Percentiles rank a stretch among this genome's conserved stretches.
Conservation (phyloP, 2,888 invertebrate species). For the Carterocephalus palaemon region DNA sequence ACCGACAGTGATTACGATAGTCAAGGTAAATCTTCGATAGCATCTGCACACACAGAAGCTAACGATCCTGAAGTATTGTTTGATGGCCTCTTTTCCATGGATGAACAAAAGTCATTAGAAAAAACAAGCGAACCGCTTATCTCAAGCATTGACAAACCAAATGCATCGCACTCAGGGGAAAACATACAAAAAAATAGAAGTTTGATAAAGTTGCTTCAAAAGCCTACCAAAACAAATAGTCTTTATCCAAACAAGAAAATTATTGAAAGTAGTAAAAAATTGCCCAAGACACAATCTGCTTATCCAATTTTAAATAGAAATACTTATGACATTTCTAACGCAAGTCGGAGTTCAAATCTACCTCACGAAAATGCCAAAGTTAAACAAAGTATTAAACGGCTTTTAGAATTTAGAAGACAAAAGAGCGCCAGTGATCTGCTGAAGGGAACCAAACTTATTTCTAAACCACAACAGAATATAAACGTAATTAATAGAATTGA, state of each 20-base stretch:
- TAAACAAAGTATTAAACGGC: constrained; percentile 49
- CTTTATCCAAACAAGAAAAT: too few species aligned
- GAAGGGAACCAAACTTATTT: not conserved
- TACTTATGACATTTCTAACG: not conserved
- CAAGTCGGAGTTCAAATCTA: not conserved
- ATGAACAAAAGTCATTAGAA: constrained; percentile 53
- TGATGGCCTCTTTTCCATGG: constrained; percentile 59
- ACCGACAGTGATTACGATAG: constrained; percentile 53
- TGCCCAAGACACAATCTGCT: not conserved
- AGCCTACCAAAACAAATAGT: too few species aligned
- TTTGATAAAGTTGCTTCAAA: too few species aligned
- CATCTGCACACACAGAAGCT: constrained; percentile 43
- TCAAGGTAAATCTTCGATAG: constrained; percentile 51
- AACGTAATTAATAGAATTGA: constrained; percentile 1
- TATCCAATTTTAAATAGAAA: not conserved
- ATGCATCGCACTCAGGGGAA: not conserved
- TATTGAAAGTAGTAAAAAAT: not conserved
- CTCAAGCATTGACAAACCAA: constrained; percentile 13
- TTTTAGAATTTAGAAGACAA: constrained; percentile 49
- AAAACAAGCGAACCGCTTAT: constrained; percentile 30
- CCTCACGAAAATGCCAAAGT: constrained; percentile 32
- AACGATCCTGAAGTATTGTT: constrained; percentile 47
- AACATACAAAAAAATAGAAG: too few species aligned
- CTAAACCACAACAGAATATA: constrained; percentile 9
- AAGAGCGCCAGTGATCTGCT: constrained; percentile 9